Percentiles rank a stretch among this genome's conserved stretches.
Conservation (phyloP, 1,140 invertebrate genomes). For the Delia radicum region DNA sequence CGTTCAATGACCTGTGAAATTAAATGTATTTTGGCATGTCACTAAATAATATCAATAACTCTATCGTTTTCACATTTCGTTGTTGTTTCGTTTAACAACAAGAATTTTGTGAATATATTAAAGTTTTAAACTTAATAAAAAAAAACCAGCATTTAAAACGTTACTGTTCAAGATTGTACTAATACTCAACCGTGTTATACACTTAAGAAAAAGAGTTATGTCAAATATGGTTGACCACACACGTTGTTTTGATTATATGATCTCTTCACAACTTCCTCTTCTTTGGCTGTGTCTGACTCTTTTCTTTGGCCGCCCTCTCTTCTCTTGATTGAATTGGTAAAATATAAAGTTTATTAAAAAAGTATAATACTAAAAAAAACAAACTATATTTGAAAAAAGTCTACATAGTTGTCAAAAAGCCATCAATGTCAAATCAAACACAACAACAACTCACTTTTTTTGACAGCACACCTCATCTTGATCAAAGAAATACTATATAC, state of each 20-base stretch:
- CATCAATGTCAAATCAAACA: slow-evolving; percentile 45
- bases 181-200: no score
- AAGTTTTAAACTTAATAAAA: no score
- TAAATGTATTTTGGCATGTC: not conserved
- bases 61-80: not conserved
- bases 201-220: no score
- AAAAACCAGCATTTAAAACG: no score
- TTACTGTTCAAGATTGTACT: no score
- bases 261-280: not conserved
- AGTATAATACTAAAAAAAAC: not conserved
- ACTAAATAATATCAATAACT: not conserved
- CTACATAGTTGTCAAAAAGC: slow-evolving; percentile 42
- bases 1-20: not conserved
- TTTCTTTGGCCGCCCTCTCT: not conserved
- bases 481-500: no score
- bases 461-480: slow-evolving; percentile 18
- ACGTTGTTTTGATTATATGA: slow-evolving; percentile 24
- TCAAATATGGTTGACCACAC: slow-evolving; percentile 55
- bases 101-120: no score
- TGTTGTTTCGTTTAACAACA: not conserved
- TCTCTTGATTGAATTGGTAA: not conserved
- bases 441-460: slow-evolving; percentile 25
- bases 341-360: not conserved
- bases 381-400: not conserved
- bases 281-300: not conserved